Evolutionary conservation across 2,888 invertebrate genomes (phyloP), one percentile per base, ranked within the genome.

Genomic region (Subacronicta megacephala): DNA sequence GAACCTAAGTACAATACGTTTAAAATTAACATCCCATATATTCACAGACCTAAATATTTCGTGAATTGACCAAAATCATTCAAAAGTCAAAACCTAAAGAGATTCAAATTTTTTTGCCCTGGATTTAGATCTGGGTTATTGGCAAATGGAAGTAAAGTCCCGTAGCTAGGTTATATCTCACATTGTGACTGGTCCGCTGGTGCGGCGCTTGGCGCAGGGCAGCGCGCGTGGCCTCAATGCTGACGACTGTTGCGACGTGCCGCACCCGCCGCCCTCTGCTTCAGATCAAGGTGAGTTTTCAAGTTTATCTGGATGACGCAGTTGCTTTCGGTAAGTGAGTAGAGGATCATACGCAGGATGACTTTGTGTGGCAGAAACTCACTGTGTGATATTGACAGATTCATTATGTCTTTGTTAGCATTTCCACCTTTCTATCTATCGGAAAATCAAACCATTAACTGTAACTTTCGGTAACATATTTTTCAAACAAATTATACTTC

Each of bases 181-280:
- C 93, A 87, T 92, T 93, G 90, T 93, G 93, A 94, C 93, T 93
- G 90, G 92, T 93, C 93, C 94, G 93, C 93, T 92, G 92, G 90
- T 92, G 93, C 94, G 93, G 93, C 94, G 89, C 86, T 93, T 93
- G 93, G 88, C 93, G 93, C 93, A 94, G 94, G 94, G 81, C 92
- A 94, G 94, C 93, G 90, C 79, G 92, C 86, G 81, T 94, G 94
- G 93, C 90, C 88, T 80, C 87, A 88, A 75, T 94, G 93, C 93
- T 94, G 94, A 94, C 94, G 92, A 82, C 87, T 93, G 89, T 84
- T 93, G 88, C 93, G 93, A 87, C 92, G 94, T 88, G 93, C 92
- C 90, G 92, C 92, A 84, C 93, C 93, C 64, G 88, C 89, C 88
- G 89, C 88, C 89, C 90, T 93, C 92, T 94, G 94, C 92, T 90